Evolutionary conservation across 2,797 vertebrate species (phyloP), one percentile per base, ranked within the genome.

Genomic region (Centropyge bicolor): DNA sequence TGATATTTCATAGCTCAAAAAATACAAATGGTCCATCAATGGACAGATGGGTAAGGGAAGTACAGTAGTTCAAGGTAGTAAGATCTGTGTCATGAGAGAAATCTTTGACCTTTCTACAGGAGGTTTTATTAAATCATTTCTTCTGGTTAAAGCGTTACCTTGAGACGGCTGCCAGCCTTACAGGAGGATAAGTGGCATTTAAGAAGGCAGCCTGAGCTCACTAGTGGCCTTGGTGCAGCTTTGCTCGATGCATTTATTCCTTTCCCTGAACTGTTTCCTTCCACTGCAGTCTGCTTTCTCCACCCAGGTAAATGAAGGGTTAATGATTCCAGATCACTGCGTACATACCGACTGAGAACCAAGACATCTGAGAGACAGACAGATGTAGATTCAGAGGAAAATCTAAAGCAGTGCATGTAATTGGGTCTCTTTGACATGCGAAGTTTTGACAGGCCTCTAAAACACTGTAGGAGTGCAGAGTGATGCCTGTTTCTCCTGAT

Each of bases 361-460:
- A 2, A 22, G 70, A 62, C 54, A 40, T 66, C 41, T 43, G 41
- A 67, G 6, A 35, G 62, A 76, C 5, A 8, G 36, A 46, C 38
- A 48, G 55, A 65, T 80, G 70, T n/a, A 63, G 75, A 74, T 51
- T 62, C 4, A 20, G 35, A 70, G 56, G 22, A 41, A 73, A 55
- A 27, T 64, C 4, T 59, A 4, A 63, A 24, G 9, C 20, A 0
- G 6, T 55, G 19, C 22, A n/a, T 41, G 54, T 60, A 57, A 75
- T 57, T 76, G 45, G 41, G 16, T 36, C 54, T 80, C 19, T 64
- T 57, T 84, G 75, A 80, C 67, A 62, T 66, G 62, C 31, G 31
- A 77, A 74, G 55, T 41, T 83, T 76, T 82, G 80, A 86, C 78
- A 81, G 48, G 20, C 22, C 64, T 81, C 51, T 51, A 41, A 82